A percentile compares a stretch with the other conserved stretches of the same genome.
These are phyloP conservation scores for Nyctereutes procyonoides DNA, from an alignment of 2,113 vertebrate species.

Conservation along the genomic window DNA sequence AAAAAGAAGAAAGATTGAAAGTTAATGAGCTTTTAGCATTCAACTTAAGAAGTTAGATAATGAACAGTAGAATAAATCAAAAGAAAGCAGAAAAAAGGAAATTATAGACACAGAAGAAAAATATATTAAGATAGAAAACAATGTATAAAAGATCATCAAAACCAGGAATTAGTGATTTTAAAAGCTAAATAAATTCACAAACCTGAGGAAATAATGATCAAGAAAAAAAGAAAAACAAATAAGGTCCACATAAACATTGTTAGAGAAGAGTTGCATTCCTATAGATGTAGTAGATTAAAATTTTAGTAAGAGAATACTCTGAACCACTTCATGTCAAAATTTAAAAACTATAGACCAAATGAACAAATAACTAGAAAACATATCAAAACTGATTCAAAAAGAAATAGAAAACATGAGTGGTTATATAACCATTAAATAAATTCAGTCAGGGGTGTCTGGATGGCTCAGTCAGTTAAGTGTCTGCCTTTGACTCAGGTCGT, in stretches of 20 bases:
- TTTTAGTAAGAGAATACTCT: neutral
- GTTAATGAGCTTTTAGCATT: neutral
- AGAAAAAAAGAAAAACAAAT: neutral
- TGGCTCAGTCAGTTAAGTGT: too few relatives aligned
- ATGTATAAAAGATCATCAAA: neutral
- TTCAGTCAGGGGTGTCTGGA: neutral
- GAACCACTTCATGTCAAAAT: neutral
- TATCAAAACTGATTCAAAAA: neutral
- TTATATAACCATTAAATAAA: conserved; percentile 11
- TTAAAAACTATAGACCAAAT: conserved; percentile 9
- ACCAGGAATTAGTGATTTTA: neutral
- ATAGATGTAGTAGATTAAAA: conserved; percentile 12
- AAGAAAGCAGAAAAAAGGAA: neutral
- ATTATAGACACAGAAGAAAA: neutral
- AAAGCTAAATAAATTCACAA: conserved; percentile 1
- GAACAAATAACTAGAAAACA: neutral
- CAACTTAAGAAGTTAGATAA: neutral
- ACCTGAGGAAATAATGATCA: conserved; percentile 15
- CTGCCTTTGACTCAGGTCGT: too few relatives aligned
- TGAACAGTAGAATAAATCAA: neutral
- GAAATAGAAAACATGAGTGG: neutral
- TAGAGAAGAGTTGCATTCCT: neutral
- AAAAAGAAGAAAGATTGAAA: neutral
- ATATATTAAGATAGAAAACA: conserved; percentile 22
- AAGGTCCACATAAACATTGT: neutral